These are phyloP conservation scores for Cataglyphis albicans DNA, from an alignment of 2,888 invertebrate genomes.

Conservation along the genomic window DNA sequence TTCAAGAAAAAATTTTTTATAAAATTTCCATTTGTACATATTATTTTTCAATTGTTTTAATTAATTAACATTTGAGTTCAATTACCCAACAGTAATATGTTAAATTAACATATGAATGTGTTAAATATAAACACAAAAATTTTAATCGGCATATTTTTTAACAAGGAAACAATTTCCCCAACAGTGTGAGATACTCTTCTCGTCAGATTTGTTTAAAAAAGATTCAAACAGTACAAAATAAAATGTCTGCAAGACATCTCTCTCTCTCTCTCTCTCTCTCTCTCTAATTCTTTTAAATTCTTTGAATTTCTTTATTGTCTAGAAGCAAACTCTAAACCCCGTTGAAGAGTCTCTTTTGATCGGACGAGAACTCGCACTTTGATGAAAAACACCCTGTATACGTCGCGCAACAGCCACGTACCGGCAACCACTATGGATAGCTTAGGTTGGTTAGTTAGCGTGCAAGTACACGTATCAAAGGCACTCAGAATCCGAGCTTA, in stretches of 20 bases:
- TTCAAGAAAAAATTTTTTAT: neutral
- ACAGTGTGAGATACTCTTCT: neutral
- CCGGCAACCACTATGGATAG: constrained; percentile 75
- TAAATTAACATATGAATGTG: too few relatives aligned
- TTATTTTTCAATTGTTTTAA: too few relatives aligned
- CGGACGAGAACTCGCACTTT: neutral
- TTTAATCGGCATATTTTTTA: too few relatives aligned
- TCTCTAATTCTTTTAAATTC: neutral
- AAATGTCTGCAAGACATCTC: neutral
- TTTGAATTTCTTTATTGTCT: neutral
- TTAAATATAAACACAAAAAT: too few relatives aligned
- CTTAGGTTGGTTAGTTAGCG: constrained; percentile 86
- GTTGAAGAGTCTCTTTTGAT: neutral
- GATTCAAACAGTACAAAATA: neutral
- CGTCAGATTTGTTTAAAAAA: neutral
- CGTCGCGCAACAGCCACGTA: constrained; percentile 49
- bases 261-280: neutral
- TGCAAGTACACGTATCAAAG: constrained; percentile 86
- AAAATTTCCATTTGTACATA: neutral
- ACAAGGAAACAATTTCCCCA: too few relatives aligned
- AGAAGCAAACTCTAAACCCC: neutral
- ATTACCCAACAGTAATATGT: too few relatives aligned
- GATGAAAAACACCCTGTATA: constrained; percentile 40
- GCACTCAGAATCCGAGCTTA: constrained; percentile 86
- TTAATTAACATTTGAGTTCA: too few relatives aligned